phyloP scores from a whole-genome alignment of 2,797 vertebrate species.

The Girardinus metallicus region DNA sequence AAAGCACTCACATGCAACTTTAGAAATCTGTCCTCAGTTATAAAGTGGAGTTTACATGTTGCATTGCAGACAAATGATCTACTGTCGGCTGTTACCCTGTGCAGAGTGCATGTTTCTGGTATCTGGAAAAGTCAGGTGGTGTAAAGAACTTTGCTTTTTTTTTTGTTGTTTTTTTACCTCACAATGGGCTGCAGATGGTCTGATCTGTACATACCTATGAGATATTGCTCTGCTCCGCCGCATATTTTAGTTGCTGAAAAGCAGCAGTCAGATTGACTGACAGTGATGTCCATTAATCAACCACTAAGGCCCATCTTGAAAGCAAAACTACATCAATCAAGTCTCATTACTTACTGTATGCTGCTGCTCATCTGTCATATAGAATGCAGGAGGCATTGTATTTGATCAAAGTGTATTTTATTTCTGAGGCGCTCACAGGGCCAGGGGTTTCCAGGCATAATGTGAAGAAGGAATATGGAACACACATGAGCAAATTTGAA shows the following conservation, averaged over 20 bases:
- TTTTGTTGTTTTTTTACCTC: neutral
- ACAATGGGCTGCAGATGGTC: neutral
- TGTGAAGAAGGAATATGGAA: constrained; percentile 39
- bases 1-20: constrained; percentile 33
- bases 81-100: constrained; percentile 7
- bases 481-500: constrained; percentile 24
- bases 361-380: constrained; percentile 40
- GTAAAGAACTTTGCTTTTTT: neutral
- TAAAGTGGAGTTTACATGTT: constrained; percentile 25
- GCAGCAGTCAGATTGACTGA: constrained; percentile 52
- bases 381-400: constrained; percentile 31
- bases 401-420: constrained; percentile 51
- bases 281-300: constrained; percentile 58
- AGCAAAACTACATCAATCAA: constrained; percentile 58
- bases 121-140: neutral
- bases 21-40: constrained; percentile 19
- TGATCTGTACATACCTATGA: constrained; percentile 4
- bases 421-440: constrained; percentile 46
- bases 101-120: neutral
- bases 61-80: constrained; percentile 13
- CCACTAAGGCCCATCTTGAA: constrained; percentile 44
- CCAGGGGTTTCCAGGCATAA: constrained; percentile 41
- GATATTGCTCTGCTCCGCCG: constrained; percentile 11
- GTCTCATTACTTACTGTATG: constrained; percentile 50
- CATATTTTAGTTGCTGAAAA: constrained; percentile 36